Evolutionary conservation across 2,113 vertebrate species (phyloP), one percentile per base, ranked within the genome.

Genomic region (Aegypius monachus): DNA sequence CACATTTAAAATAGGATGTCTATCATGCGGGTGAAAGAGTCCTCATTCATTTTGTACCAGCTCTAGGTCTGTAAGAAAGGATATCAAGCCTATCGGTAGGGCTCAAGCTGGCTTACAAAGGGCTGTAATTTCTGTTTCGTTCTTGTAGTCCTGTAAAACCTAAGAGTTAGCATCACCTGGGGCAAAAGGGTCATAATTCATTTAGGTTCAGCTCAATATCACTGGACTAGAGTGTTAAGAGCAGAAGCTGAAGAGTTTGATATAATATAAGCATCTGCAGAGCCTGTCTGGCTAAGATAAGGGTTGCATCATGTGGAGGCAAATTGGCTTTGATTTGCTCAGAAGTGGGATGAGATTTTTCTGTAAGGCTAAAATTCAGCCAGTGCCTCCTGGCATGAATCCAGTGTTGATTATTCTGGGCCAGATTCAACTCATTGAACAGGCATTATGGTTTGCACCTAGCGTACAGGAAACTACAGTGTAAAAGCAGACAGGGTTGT

Each of bases 231-330:
- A 95, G 36, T 4, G 22, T 19, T 59, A 79, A 81, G n/a, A 87
- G 68, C 52, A 91, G 48, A 86, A 89, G 56, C 56, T 81, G 73
- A 79, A 67, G 80, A 73, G 10, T 81, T 89, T 58, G 58, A 52
- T 95, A 36, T 20, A 65, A 56, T 42, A 34, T 6, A 67, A 95
- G 73, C 38, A 91, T 86, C 72, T 86, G 66, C 71, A 93, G 53
- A 84, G 81, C 55, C 43, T 56, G 81, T 81, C 91, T 91, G 61
- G 43, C 40, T 53, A 31, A 95, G 78, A 93, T 82, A 94, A 96
- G 65, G 56, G 47, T 42, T 96, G 89, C 36, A 75, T 81, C 47
- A 50, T 38, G 26, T 27, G 70, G 31, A 91, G 74, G 65, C 4
- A 87, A 59, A 89, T 17, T 59, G 16, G 29, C 62, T 94, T 94